These are phyloP conservation scores for Portevinia maculata DNA, from an alignment of 2,888 invertebrate genomes.

Conservation along the genomic window DNA sequence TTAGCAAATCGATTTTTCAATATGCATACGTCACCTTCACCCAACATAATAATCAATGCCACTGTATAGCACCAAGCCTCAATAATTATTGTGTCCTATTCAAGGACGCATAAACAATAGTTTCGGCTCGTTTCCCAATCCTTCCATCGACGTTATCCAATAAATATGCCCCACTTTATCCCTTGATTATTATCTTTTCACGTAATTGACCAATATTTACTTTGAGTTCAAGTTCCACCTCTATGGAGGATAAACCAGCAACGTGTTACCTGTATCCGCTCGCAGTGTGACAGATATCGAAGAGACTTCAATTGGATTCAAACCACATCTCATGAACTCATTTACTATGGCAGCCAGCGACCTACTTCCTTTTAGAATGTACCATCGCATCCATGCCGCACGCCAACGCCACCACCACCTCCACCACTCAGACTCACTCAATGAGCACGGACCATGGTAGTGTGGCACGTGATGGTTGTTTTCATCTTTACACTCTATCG, in stretches of 20 bases:
- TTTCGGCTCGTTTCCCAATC: slow-evolving; percentile 20
- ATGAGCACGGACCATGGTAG: slow-evolving; percentile 37
- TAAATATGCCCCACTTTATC: slow-evolving; percentile 38
- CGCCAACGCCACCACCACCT: no score
- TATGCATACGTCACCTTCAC: no score
- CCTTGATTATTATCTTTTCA: slow-evolving; percentile 38
- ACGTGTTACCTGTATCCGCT: neutral
- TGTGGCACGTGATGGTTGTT: slow-evolving; percentile 63
- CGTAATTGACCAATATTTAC: slow-evolving; percentile 48
- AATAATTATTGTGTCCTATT: neutral
- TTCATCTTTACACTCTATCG: slow-evolving; percentile 62
- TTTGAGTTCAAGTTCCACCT: slow-evolving; percentile 16
- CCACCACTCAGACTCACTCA: neutral
- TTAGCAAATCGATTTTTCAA: no score
- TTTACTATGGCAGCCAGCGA: slow-evolving; percentile 33
- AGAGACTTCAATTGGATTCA: slow-evolving; percentile 44
- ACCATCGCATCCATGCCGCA: neutral
- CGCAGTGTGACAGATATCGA: neutral
- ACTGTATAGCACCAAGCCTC: no score
- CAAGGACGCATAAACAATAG: slow-evolving; percentile 14
- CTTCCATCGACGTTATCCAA: slow-evolving; percentile 3
- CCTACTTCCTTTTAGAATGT: neutral
- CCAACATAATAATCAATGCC: no score
- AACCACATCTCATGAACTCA: slow-evolving; percentile 51
- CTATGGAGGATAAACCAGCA: neutral